Evolutionary conservation across 1,140 invertebrate genomes (phyloP).

Genomic region (Watersipora subatra): DNA sequence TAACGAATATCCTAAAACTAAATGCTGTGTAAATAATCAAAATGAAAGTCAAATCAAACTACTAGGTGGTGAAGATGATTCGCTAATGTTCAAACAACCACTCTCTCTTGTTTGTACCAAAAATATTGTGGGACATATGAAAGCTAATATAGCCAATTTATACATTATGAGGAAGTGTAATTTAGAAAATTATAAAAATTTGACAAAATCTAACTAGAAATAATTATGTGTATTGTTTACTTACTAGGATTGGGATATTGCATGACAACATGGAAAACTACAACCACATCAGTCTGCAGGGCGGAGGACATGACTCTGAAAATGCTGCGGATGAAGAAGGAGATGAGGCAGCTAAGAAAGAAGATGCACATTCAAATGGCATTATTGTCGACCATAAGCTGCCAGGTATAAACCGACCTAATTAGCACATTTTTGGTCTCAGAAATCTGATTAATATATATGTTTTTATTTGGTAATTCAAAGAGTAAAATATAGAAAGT

Average conservation of each 20-base stretch:
- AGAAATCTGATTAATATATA: not conserved
- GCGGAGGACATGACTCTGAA: slow-evolving; percentile 31
- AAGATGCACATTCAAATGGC: slow-evolving; percentile 15
- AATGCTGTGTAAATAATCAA: too few species aligned
- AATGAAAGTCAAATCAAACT: too few species aligned
- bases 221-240: not conserved
- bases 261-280: slow-evolving; percentile 28
- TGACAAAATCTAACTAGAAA: slow-evolving; percentile 10
- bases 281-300: slow-evolving; percentile 24
- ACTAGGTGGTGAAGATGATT: too few species aligned
- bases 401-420: not conserved
- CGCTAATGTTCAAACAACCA: too few species aligned
- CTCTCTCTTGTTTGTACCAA: too few species aligned
- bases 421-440: not conserved
- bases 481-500: too few species aligned
- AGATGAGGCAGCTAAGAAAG: slow-evolving; percentile 16
- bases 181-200: too few species aligned
- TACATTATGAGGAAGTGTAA: too few species aligned
- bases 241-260: slow-evolving; percentile 30
- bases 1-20: too few species aligned
- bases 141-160: too few species aligned
- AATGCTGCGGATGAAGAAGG: slow-evolving; percentile 23
- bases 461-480: not conserved
- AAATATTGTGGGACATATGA: too few species aligned
- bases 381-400: not conserved